Base-by-base conservation (phyloP, 2,113 vertebrate species). In the Sphaerodactylus townsendi region DNA sequence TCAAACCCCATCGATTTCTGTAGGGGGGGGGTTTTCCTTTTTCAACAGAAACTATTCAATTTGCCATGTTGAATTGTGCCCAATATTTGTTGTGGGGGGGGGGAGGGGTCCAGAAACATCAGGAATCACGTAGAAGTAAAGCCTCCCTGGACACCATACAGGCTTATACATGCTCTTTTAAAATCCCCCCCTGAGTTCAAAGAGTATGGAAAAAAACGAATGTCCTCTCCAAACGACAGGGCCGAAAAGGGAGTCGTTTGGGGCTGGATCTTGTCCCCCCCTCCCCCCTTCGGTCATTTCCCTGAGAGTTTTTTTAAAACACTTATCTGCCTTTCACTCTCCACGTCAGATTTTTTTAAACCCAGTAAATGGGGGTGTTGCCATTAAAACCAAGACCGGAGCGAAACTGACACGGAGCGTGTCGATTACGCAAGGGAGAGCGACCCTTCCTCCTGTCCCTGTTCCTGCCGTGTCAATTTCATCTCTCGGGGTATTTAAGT, bases 381-480 rank as follows among this genome's bases (percentile, higher is more conserved):
- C n/a, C n/a, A n/a, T n/a, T n/a, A n/a, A n/a, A n/a, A n/a, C n/a
- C n/a, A n/a, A n/a, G 1, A 28, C 13, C 19, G 1, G 21, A 7
- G 23, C 30, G 53, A 77, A 62, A 62, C 1, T 65, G 59, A 46
- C 59, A 10, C 28, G 77, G 39, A 39, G 3, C 10, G 3, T 15
- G 73, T 35, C 21, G 39, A 46, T 19, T 33, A 41, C 59, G 9
- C 13, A 21, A 21, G 2, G 50, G 59, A 39, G 28, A 14, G 23
- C n/a, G 2, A 9, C 2, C 30, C 7, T 56, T 23, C 14, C 33
- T 7, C 1, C 3, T 7, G 19, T 13, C 1, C 19, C 8, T 2
- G 1, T 39, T 0, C 28, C 1, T 15, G n/a, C 25, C 14, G 2
- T 10, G 33, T 13, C 30, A 25, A 39, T 72, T 59, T 15, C 28